A percentile compares a stretch with the other conserved stretches of the same genome.
Conservation (phyloP, 1,140 invertebrate genomes). For the Eupeodes corollae region DNA sequence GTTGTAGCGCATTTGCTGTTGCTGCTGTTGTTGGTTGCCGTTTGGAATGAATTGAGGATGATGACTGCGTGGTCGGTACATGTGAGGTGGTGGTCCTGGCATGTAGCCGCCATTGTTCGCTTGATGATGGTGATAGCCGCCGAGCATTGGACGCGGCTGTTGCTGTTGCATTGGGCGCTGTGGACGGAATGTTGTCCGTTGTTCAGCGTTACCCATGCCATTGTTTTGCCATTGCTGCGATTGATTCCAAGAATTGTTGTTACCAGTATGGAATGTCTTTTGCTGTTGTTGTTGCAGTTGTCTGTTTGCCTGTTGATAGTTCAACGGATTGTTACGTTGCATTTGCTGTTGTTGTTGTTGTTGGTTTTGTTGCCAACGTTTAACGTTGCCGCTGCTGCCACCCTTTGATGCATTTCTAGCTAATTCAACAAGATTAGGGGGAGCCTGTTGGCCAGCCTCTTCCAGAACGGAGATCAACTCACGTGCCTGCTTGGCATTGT, state of each 20-base stretch:
- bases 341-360: constrained; percentile 14
- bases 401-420: constrained; percentile 36
- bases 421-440: constrained; percentile 56
- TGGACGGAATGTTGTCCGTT: constrained; percentile 26
- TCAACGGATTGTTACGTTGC: constrained; percentile 29
- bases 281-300: constrained; percentile 13
- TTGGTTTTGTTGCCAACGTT: constrained; percentile 25
- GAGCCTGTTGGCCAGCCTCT: constrained; percentile 85
- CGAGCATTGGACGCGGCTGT: constrained; percentile 11
- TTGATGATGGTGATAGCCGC: constrained; percentile 1
- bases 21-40: constrained; percentile 21
- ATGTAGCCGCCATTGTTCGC: constrained; percentile 20
- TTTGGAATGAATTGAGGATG: constrained; percentile 24
- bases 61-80: constrained; percentile 24
- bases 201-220: constrained; percentile 12
- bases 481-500: constrained; percentile 79
- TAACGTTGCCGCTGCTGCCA: constrained; percentile 19
- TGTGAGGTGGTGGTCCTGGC: constrained; percentile 11
- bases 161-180: constrained; percentile 22
- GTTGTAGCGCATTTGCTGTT: constrained; percentile 30
- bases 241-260: constrained; percentile 20
- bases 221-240: constrained; percentile 11
- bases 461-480: constrained; percentile 80
- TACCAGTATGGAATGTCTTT: constrained; percentile 14
- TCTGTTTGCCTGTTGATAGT: constrained; percentile 26